Percentiles rank a stretch among this genome's conserved stretches.
Conservation (phyloP, 2,888 invertebrate genomes). For the Lepeophtheirus nordmannii region DNA sequence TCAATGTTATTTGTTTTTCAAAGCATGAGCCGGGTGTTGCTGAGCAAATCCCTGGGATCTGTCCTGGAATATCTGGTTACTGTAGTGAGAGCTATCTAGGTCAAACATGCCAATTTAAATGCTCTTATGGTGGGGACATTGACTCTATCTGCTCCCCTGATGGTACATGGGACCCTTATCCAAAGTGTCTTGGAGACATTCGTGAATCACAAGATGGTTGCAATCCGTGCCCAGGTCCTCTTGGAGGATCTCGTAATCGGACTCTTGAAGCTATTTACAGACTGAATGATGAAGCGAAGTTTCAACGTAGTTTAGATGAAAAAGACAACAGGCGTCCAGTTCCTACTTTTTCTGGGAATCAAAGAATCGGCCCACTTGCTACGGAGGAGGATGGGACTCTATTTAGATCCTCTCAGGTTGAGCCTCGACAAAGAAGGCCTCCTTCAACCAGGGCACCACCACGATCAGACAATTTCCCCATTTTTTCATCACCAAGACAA, state of each 20-base stretch:
- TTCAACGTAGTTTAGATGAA: background rate
- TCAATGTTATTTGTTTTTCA: no score
- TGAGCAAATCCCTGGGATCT: constrained; percentile 20
- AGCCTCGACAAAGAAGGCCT: background rate
- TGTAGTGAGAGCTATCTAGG: constrained; percentile 15
- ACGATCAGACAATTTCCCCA: background rate
- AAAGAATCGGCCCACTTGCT: background rate
- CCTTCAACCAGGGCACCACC: background rate
- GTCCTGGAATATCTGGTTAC: constrained; percentile 23
- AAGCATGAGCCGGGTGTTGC: constrained; percentile 18
- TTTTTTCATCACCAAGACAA: background rate
- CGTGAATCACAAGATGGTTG: constrained; percentile 20
- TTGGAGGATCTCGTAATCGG: background rate
- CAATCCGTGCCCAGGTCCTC: constrained; percentile 10
- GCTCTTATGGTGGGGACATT: constrained; percentile 13
- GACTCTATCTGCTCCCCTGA: constrained; percentile 16
- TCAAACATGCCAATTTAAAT: constrained; percentile 6
- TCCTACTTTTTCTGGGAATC: background rate
- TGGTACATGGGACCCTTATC: constrained; percentile 22
- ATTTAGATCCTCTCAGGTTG: background rate
- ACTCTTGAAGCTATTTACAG: constrained; percentile 9
- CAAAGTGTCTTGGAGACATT: constrained; percentile 18
- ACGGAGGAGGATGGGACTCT: background rate
- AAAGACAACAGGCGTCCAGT: background rate
- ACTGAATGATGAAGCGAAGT: background rate